Percentiles rank a stretch among this genome's conserved stretches.
phyloP scores from a whole-genome alignment of 2,113 vertebrate genomes.

The Setophaga kirtlandii region DNA sequence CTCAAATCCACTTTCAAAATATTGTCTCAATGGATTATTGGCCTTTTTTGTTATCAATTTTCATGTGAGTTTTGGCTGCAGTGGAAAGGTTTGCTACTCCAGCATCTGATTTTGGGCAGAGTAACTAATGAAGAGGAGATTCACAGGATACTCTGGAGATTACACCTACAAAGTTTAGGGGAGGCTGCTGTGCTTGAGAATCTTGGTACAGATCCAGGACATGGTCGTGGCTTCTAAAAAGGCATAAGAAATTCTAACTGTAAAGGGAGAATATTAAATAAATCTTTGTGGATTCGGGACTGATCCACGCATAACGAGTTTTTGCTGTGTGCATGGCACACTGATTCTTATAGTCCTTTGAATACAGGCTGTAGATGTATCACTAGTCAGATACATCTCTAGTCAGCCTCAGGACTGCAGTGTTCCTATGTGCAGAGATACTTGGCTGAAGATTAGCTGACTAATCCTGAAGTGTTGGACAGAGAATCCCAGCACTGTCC shows the following conservation, averaged over 20 bases:
- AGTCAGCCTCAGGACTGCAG: background rate
- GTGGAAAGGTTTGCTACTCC: background rate
- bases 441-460: background rate
- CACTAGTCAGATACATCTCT: too few species aligned
- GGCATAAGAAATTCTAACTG: background rate
- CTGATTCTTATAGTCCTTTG: background rate
- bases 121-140: background rate
- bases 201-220: background rate
- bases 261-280: background rate
- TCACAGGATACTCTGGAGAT: background rate
- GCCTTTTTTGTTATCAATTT: background rate
- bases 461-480: background rate
- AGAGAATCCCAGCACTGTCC: background rate
- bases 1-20: conserved; percentile 5
- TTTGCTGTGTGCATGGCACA: background rate
- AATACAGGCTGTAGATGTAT: background rate
- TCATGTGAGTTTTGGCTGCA: background rate
- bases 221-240: background rate
- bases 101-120: background rate
- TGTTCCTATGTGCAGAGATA: background rate
- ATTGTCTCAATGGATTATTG: background rate
- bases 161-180: background rate
- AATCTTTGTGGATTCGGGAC: background rate
- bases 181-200: background rate
- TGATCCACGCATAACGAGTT: background rate